Percentiles rank a stretch among this genome's conserved stretches.
phyloP scores from a whole-genome alignment of 2,113 vertebrate species.

The Cricetomys ansorgei region DNA sequence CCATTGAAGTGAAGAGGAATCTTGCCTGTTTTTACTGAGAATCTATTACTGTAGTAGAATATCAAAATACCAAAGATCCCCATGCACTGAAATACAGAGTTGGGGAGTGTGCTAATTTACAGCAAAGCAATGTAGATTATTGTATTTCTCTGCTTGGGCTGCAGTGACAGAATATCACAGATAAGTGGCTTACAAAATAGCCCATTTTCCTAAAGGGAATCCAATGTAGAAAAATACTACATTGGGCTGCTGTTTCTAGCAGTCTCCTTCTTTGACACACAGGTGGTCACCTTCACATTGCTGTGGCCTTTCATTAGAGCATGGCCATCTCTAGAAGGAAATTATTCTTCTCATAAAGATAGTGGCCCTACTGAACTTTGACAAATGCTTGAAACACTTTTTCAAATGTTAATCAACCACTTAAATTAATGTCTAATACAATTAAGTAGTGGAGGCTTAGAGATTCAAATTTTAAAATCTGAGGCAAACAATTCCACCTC shows the following conservation, averaged over 20 bases:
- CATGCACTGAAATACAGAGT: not conserved
- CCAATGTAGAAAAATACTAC: no score
- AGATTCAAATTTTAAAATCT: not conserved
- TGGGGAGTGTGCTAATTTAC: not conserved
- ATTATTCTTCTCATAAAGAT: not conserved
- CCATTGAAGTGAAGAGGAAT: not conserved
- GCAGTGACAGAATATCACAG: not conserved
- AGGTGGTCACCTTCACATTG: not conserved
- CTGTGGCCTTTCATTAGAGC: not conserved
- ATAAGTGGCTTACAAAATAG: not conserved
- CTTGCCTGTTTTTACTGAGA: not conserved
- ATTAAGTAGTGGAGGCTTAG: no score
- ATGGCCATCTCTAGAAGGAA: fast-evolving
- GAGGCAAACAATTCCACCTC: not conserved
- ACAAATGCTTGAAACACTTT: not conserved
- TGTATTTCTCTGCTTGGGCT: not conserved
- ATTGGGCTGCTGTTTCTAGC: no score
- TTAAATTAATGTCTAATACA: not conserved
- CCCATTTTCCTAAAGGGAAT: not conserved
- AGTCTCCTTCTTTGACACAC: not conserved
- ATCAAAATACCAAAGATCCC: not conserved
- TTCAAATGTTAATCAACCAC: not conserved
- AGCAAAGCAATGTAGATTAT: not conserved
- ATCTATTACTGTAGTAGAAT: not conserved
- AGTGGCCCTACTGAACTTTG: not conserved